Evolutionary conservation across 2,113 vertebrate genomes (phyloP).

Genomic region (Eudyptes chrysolophus): DNA sequence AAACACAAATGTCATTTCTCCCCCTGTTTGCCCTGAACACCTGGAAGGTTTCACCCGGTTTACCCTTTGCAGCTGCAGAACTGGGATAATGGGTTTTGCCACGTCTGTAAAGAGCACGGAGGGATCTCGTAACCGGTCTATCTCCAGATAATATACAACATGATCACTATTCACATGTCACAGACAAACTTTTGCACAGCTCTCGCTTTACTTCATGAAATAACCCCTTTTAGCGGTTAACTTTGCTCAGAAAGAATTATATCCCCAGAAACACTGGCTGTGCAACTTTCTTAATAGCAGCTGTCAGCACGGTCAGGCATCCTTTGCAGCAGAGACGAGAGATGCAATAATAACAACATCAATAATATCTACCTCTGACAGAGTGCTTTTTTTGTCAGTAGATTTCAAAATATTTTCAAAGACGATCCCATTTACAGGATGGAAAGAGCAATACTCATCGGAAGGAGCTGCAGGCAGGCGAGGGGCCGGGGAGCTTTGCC

Average conservation of each 20-base stretch:
- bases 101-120: neutral
- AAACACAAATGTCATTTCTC: neutral
- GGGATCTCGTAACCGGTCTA: neutral
- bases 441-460: neutral
- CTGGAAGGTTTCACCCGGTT: neutral
- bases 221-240: neutral
- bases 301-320: conserved; percentile 28
- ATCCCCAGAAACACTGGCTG: conserved; percentile 2
- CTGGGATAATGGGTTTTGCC: neutral
- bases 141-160: neutral
- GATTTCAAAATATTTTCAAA: neutral
- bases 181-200: neutral
- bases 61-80: neutral
- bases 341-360: conserved; percentile 10
- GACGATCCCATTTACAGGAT: neutral
- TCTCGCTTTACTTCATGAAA: neutral
- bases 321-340: neutral
- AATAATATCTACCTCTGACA: neutral
- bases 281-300: neutral
- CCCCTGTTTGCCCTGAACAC: fast-evolving
- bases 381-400: neutral
- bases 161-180: neutral
- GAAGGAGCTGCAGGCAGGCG: neutral
- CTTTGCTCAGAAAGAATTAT: neutral
- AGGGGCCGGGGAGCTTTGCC: neutral